These are phyloP conservation scores for Acleris cristana DNA, from an alignment of 2,888 invertebrate genomes.

Conservation along the genomic window DNA sequence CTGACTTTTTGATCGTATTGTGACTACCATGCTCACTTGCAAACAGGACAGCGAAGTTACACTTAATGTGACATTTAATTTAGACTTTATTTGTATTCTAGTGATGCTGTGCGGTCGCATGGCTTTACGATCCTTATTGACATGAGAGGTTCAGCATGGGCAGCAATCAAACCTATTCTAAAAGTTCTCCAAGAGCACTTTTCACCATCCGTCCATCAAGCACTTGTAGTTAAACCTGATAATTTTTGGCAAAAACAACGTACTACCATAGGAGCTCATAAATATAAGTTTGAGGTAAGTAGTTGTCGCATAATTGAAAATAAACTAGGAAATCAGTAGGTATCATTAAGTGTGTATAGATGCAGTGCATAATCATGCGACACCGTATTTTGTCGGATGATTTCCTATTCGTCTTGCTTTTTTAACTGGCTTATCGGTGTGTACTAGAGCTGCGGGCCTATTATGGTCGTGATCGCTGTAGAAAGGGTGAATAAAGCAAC, in stretches of 20 bases:
- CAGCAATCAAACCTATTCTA: slow-evolving; percentile 97
- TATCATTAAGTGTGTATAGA: no score
- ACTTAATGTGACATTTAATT: not conserved
- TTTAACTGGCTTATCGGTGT: no score
- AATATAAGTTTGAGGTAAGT: slow-evolving; percentile 98
- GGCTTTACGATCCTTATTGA: slow-evolving; percentile 98
- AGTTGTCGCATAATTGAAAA: not conserved
- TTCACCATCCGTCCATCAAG: slow-evolving; percentile 95
- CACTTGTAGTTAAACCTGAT: slow-evolving; percentile 98
- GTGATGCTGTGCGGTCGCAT: slow-evolving; percentile 92
- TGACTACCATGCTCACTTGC: no score
- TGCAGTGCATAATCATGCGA: no score
- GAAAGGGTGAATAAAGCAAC: no score
- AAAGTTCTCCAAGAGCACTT: slow-evolving; percentile 99
- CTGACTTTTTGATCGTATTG: no score
- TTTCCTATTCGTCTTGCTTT: no score
- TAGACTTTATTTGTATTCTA: slow-evolving; percentile 74
- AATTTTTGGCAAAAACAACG: slow-evolving; percentile 99
- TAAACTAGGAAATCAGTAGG: no score
- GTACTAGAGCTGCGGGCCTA: no score
- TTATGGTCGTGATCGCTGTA: no score
- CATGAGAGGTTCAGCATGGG: slow-evolving; percentile 98
- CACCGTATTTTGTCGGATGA: no score
- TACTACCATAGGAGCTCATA: slow-evolving; percentile 97
- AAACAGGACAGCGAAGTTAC: no score